Evolutionary conservation across 2,113 vertebrate genomes (phyloP).

Genomic region (Hemichromis elongatus): DNA sequence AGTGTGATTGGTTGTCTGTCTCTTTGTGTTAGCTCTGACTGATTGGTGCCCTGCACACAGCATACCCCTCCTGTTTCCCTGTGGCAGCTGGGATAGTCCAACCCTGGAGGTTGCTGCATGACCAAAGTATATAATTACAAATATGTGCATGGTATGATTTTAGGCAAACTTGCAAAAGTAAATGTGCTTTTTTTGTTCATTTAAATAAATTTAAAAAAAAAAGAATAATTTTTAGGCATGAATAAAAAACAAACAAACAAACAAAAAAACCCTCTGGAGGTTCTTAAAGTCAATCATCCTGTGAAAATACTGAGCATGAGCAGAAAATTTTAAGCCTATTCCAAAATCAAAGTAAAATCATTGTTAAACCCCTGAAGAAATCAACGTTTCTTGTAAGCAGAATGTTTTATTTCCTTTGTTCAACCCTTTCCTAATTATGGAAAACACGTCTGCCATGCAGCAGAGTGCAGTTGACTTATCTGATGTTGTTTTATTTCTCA

Average conservation of each 20-base stretch:
- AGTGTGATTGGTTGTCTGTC: background rate
- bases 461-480: background rate
- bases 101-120: background rate
- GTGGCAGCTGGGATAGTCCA: background rate
- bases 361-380: background rate
- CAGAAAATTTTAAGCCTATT: background rate
- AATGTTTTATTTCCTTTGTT: background rate
- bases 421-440: background rate
- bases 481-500: background rate
- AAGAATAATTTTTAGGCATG: background rate
- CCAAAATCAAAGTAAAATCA: background rate
- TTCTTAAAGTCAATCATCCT: background rate
- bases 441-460: background rate
- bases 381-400: background rate
- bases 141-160: background rate
- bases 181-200: accelerated
- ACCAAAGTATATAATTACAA: background rate
- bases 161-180: background rate
- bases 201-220: background rate
- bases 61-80: background rate
- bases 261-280: too few relatives aligned
- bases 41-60: background rate
- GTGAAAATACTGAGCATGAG: background rate
- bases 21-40: background rate
- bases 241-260: background rate